These are phyloP conservation scores for Hirtodrosophila confusa DNA, from an alignment of 2,888 invertebrate genomes.

Conservation along the genomic window DNA sequence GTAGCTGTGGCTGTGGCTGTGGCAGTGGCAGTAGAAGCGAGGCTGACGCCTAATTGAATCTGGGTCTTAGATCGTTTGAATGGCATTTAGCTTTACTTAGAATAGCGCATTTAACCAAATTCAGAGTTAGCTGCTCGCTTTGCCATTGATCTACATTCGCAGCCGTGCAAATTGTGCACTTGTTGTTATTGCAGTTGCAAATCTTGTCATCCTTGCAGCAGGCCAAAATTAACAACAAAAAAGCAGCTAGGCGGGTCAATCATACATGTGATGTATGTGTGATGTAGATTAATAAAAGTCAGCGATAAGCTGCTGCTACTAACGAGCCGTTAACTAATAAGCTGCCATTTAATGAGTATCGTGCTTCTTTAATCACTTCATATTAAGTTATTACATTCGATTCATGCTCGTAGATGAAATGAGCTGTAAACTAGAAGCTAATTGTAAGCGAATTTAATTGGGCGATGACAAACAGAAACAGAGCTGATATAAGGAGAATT, in stretches of 20 bases:
- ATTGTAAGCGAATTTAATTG: slow-evolving; percentile 15
- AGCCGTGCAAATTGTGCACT: slow-evolving; percentile 36
- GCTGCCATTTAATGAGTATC: slow-evolving; percentile 31
- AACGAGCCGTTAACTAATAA: slow-evolving; percentile 64
- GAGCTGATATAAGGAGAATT: slow-evolving; percentile 1
- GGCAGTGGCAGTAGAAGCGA: slow-evolving; percentile 35
- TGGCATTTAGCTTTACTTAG: slow-evolving; percentile 61
- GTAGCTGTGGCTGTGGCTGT: neutral
- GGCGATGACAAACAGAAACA: slow-evolving; percentile 18
- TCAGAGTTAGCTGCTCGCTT: slow-evolving; percentile 58
- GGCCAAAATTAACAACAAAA: slow-evolving; percentile 38
- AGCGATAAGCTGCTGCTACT: slow-evolving; percentile 34
- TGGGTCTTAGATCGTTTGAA: slow-evolving; percentile 60
- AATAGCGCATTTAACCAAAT: slow-evolving; percentile 70
- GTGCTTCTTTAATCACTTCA: slow-evolving; percentile 20
- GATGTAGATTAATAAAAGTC: slow-evolving; percentile 46
- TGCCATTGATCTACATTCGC: slow-evolving; percentile 79
- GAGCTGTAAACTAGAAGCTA: slow-evolving; percentile 16
- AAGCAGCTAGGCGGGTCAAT: slow-evolving; percentile 27
- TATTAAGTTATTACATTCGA: slow-evolving; percentile 43
- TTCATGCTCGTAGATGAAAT: slow-evolving; percentile 13
- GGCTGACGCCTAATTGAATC: slow-evolving; percentile 67
- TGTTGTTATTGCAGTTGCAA: slow-evolving; percentile 39
- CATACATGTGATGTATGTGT: slow-evolving; percentile 32
- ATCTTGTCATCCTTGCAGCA: slow-evolving; percentile 78